A percentile compares a stretch with the other conserved stretches of the same genome.
phyloP scores from a whole-genome alignment of 1,140 invertebrate species.

The Heliconius eleuchia region DNA sequence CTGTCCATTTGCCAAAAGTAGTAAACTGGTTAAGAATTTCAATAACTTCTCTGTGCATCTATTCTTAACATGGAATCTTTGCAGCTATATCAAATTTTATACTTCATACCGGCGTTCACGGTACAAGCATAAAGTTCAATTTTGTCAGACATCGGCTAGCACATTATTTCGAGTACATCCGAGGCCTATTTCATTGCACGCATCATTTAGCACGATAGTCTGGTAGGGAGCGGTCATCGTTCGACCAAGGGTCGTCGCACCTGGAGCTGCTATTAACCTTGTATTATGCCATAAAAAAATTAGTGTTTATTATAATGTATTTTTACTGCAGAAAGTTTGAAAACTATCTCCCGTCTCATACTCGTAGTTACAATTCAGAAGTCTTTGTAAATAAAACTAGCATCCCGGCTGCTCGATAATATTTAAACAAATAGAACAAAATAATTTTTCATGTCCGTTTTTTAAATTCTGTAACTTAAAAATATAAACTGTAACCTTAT shows the following conservation, averaged over 20 bases:
- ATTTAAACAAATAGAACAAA: too few species aligned
- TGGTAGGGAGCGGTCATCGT: conserved; percentile 40
- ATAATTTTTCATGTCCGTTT: too few species aligned
- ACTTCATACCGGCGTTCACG: neutral
- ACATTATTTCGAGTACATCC: neutral
- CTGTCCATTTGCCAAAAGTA: too few species aligned
- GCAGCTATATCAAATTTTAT: too few species aligned
- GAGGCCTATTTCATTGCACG: conserved; percentile 22
- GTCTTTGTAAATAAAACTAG: too few species aligned
- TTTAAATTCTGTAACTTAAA: too few species aligned
- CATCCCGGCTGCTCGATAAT: too few species aligned
- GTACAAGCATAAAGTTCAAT: neutral
- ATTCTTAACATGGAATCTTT: too few species aligned
- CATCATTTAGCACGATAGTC: conserved; percentile 29
- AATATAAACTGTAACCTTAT: too few species aligned
- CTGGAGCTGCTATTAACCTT: conserved; percentile 32
- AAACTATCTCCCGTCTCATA: neutral
- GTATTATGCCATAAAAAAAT: conserved; percentile 19
- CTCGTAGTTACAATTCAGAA: too few species aligned
- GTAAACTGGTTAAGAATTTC: neutral
- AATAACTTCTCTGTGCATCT: neutral
- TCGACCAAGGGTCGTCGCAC: conserved; percentile 38
- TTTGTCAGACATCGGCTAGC: neutral
- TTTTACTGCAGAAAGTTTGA: neutral
- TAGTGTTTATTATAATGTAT: neutral